These are phyloP conservation scores for roundworm (Caenorhabditis elegans) DNA, from an alignment of 1,140 invertebrate species.

Conservation along the genomic window DNA sequence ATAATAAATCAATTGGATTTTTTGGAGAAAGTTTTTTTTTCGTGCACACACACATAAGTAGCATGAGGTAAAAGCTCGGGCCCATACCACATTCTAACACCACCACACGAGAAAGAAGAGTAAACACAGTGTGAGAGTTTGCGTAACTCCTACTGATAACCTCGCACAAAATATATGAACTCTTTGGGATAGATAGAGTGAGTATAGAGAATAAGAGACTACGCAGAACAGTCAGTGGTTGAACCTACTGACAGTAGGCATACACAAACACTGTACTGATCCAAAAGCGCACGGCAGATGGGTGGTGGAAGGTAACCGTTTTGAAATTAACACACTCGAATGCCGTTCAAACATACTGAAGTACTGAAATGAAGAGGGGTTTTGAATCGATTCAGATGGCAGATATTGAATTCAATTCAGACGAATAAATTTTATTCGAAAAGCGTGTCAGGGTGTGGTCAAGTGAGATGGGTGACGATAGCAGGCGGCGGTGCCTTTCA, in stretches of 20 bases:
- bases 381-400: background rate
- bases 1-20: background rate
- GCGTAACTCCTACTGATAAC: constrained; percentile 32
- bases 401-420: background rate
- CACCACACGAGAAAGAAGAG: constrained; percentile 12
- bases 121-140: constrained; percentile 33
- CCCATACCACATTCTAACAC: constrained; percentile 18
- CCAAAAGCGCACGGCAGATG: background rate
- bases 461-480: background rate
- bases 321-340: constrained; percentile 18
- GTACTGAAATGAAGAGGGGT: background rate
- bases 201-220: too few relatives aligned
- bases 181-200: background rate
- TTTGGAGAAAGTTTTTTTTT: constrained; percentile 5
- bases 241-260: constrained; percentile 29
- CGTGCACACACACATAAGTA: constrained; percentile 13
- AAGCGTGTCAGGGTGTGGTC: constrained; percentile 22
- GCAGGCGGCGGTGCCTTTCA: background rate
- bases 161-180: constrained; percentile 8
- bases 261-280: constrained; percentile 29
- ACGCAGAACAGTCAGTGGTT: background rate
- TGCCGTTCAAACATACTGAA: background rate
- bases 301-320: background rate
- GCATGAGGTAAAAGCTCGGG: constrained; percentile 26
- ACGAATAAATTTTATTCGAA: background rate